phyloP scores from a whole-genome alignment of 2,797 vertebrate genomes.

The Sebastes cheni region DNA sequence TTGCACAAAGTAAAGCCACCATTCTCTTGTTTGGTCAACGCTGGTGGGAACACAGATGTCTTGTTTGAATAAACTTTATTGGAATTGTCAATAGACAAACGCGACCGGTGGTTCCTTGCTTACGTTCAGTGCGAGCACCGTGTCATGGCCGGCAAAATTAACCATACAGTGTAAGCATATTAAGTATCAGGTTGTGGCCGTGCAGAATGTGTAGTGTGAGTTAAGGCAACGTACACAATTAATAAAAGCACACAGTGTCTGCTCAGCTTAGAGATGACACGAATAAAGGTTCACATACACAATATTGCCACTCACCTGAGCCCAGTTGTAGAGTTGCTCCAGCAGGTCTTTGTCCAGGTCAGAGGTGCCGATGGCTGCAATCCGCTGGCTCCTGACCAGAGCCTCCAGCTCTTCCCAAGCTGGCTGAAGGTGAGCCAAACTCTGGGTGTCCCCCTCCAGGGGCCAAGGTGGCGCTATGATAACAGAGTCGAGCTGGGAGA shows the following conservation, averaged over 20 bases:
- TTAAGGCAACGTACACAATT: too few species aligned
- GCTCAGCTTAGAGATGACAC: background rate
- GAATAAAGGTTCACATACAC: background rate
- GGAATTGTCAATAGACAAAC: background rate
- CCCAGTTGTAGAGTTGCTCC: constrained; percentile 96
- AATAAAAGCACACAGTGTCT: background rate
- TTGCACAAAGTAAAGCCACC: background rate
- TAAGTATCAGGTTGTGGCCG: background rate
- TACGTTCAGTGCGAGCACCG: background rate
- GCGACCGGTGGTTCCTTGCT: background rate
- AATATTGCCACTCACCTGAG: constrained; percentile 84
- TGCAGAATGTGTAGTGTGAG: too few species aligned
- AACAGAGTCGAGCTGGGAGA: constrained; percentile 95
- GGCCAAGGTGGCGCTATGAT: constrained; percentile 91
- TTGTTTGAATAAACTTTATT: background rate
- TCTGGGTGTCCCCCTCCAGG: constrained; percentile 84
- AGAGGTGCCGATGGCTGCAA: constrained; percentile 95
- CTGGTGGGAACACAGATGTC: background rate
- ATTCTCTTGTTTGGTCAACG: background rate
- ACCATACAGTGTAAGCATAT: background rate
- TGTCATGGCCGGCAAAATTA: background rate
- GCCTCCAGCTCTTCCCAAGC: constrained; percentile 94
- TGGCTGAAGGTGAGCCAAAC: constrained; percentile 90
- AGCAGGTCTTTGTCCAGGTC: constrained; percentile 95
- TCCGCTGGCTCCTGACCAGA: constrained; percentile 88